A percentile compares a stretch with the other conserved stretches of the same genome.
These are phyloP conservation scores for Pseudomyrmex concolor DNA, from an alignment of 1,140 invertebrate species.

Conservation along the genomic window DNA sequence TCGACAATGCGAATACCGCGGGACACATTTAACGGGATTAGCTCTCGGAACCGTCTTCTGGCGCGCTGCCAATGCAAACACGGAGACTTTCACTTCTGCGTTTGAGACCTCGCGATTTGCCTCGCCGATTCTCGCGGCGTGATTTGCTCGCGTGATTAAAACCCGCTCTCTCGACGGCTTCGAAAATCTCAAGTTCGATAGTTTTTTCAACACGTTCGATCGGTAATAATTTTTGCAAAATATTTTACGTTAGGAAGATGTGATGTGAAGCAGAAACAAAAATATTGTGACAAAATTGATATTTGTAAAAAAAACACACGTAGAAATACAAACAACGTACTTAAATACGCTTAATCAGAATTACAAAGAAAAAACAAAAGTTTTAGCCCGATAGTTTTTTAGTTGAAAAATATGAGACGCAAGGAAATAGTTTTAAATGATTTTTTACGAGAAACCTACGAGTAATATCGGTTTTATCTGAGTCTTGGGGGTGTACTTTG, in stretches of 20 bases:
- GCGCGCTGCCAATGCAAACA: conserved; percentile 63
- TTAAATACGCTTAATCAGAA: no score
- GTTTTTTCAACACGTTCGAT: background rate
- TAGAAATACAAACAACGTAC: no score
- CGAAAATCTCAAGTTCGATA: background rate
- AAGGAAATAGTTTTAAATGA: background rate
- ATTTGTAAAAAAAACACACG: no score
- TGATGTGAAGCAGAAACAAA: no score
- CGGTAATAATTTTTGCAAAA: background rate
- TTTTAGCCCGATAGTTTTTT: no score
- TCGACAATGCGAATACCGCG: conserved; percentile 47
- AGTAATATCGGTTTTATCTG: conserved; percentile 7
- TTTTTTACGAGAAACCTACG: background rate
- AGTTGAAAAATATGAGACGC: no score
- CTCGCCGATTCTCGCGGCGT: background rate
- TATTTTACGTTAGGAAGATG: background rate
- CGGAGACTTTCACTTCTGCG: conserved; percentile 58
- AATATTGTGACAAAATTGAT: no score
- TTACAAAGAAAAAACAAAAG: no score
- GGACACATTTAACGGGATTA: conserved; percentile 54
- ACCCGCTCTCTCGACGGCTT: background rate
- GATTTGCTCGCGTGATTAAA: conserved; percentile 50
- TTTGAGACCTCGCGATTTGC: conserved; percentile 24
- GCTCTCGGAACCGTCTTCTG: conserved; percentile 47
- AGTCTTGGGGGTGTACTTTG: background rate